Percentiles rank a stretch among this genome's conserved stretches.
phyloP scores from a whole-genome alignment of 1,140 invertebrate genomes.

The Myzus persicae region DNA sequence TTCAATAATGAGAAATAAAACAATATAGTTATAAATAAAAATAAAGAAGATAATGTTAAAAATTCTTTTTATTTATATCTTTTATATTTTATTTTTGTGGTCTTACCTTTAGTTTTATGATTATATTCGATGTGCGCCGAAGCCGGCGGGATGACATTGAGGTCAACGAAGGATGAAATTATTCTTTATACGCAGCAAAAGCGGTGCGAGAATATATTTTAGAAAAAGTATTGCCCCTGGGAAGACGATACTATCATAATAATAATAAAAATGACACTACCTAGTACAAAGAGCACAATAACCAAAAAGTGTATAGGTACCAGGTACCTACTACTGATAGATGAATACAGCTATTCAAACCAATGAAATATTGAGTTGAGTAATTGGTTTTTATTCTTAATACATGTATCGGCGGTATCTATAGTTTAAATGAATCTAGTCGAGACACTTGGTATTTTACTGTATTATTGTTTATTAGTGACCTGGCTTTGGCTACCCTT shows the following conservation, averaged over 20 bases:
- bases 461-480: neutral
- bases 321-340: neutral
- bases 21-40: neutral
- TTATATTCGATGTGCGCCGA: neutral
- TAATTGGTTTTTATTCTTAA: neutral
- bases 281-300: neutral
- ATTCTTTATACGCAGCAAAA: slow-evolving; percentile 23
- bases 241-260: neutral
- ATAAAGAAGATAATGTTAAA: neutral
- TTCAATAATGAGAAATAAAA: neutral
- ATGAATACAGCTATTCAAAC: neutral
- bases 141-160: neutral
- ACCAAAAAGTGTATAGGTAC: neutral
- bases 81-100: neutral
- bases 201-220: slow-evolving; percentile 27
- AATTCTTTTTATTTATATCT: neutral
- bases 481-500: neutral
- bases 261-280: slow-evolving; percentile 33
- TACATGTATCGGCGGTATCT: neutral
- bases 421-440: neutral
- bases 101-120: neutral
- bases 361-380: neutral
- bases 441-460: neutral
- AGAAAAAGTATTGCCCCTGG: slow-evolving; percentile 9
- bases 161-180: slow-evolving; percentile 43